These are phyloP conservation scores for Rousettus madagascariensis DNA, from an alignment of 2,797 vertebrate species.

Conservation along the genomic window DNA sequence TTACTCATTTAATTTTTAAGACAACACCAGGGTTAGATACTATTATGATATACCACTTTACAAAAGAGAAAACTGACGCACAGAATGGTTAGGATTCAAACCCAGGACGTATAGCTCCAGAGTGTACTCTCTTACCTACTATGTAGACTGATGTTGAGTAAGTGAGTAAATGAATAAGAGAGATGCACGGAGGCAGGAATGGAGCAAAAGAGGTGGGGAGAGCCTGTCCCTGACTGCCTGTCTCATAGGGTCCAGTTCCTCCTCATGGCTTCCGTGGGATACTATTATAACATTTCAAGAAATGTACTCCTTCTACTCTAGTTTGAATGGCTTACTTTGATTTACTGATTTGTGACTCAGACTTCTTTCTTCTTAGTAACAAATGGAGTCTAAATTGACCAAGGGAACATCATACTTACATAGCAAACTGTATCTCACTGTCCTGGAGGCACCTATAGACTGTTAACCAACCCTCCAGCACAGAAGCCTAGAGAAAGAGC, in stretches of 20 bases:
- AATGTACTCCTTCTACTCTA: neutral
- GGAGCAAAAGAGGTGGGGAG: neutral
- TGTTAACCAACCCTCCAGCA: neutral
- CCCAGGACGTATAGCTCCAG: neutral
- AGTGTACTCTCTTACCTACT: neutral
- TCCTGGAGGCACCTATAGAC: fast-evolving
- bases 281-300: neutral
- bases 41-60: neutral
- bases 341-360: neutral
- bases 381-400: neutral
- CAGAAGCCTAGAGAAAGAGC: neutral
- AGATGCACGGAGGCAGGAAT: neutral
- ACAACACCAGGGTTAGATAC: neutral
- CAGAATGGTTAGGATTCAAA: neutral
- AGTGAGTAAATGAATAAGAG: neutral
- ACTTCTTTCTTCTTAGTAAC: neutral
- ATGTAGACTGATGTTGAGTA: neutral
- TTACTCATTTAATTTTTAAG: neutral
- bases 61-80: constrained; percentile 17
- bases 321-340: neutral
- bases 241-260: neutral
- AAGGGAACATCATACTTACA: neutral
- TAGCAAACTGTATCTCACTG: neutral
- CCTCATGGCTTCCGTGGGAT: neutral
- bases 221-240: fast-evolving